Evolutionary conservation across 2,888 invertebrate species (phyloP).

Genomic region (Phorcus lineatus): DNA sequence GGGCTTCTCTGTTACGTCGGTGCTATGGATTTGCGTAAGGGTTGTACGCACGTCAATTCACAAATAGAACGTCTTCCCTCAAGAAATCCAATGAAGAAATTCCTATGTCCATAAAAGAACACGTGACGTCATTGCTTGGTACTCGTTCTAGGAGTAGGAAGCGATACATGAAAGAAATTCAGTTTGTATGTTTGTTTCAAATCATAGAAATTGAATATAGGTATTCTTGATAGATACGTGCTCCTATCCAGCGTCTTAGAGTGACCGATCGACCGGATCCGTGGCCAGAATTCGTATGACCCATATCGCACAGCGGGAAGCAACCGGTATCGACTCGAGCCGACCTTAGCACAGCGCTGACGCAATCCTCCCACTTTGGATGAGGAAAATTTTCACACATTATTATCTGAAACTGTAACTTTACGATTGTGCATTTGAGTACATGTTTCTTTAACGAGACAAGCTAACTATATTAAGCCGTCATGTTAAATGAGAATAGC

Average conservation of each 20-base stretch:
- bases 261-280: too few species aligned
- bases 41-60: slow-evolving; percentile 1
- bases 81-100: slow-evolving; percentile 10
- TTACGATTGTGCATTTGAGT: background rate
- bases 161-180: too few species aligned
- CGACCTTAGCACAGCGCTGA: background rate
- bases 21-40: slow-evolving; percentile 1
- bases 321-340: background rate
- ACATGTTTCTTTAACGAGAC: background rate
- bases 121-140: background rate
- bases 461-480: background rate
- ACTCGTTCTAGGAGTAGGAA: too few species aligned
- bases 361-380: slow-evolving; percentile 4
- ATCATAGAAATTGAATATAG: too few species aligned
- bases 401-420: background rate
- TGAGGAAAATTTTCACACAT: slow-evolving; percentile 3
- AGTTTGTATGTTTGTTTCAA: too few species aligned
- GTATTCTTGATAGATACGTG: too few species aligned
- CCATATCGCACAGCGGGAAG: slow-evolving; percentile 1
- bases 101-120: slow-evolving; percentile 4
- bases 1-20: background rate
- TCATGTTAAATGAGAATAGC: background rate
- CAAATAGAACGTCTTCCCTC: slow-evolving; percentile 1
- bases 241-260: too few species aligned
- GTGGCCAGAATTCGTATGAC: background rate